Base-by-base conservation (phyloP, 2,797 vertebrate genomes). In the Myotis daubentonii region DNA sequence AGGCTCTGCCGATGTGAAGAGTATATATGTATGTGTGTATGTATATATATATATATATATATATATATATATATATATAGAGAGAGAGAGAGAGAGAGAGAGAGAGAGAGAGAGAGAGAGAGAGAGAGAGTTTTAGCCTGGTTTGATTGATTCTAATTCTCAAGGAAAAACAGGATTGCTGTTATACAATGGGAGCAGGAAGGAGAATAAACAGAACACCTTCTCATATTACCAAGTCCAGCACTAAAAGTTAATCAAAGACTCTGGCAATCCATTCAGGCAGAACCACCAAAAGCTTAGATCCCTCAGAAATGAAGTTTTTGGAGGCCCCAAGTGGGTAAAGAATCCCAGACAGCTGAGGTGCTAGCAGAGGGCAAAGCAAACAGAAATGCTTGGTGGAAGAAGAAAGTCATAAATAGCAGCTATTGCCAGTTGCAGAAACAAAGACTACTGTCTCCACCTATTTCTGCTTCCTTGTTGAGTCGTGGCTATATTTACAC, bases 241-340 rank as follows among this genome's bases (percentile, higher is more conserved):
- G 57, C 11, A 57, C 49, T 92, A 80, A 92, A 94, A 81, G 55
- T 92, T 93, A 95, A 96, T 89, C 90, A 96, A 89, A 81, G 53
- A 78, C 36, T 91, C 94, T 93, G 72, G 84, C 89, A 85, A 82
- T 47, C 70, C 82, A 55, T 70, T 93, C 84, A 93, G 90, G 95
- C 80, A 96, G 93, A 96, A 88, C 87, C 74, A 93, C 76, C 79
- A 75, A 90, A 96, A 88, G 33, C 94, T 94, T 82, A 85, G 84
- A 76, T 92, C 44, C 81, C 55, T 53, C 71, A 72, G 55, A 70
- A 96, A 91, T 17, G 72, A 88, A 92, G 78, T 36, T 65, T 75
- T 90, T 78, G 55, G 68, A 68, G 68, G 75, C 30, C 76, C 72
- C 74, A 36, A 41, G 15, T 66, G 87, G 76, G 74, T 71, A 79